Evolutionary conservation across 2,797 vertebrate genomes (phyloP), one percentile per base, ranked within the genome.

Genomic region (Coilia nasus): DNA sequence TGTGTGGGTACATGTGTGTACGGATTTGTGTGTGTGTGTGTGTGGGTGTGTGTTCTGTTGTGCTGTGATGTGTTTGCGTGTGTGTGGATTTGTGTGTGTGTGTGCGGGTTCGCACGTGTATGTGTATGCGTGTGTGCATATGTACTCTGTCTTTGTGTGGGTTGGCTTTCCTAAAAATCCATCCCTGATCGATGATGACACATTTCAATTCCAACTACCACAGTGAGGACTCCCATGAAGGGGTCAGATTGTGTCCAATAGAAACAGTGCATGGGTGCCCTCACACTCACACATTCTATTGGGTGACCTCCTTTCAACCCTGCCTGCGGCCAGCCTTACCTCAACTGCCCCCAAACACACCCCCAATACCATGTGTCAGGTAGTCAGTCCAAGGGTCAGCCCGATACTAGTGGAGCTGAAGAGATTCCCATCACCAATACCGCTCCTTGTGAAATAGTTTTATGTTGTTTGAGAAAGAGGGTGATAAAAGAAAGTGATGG

Each of bases 401-500:
- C 50, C 3, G 50, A 54, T 54, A 3, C 50, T 54, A 54, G 50
- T 54, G 7, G 50, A 7, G 50, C 2, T 54, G 50, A 9, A 75
- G 67, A 41, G 25, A n/a, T 47, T 83, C 12, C 84, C 82, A 17
- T 41, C 31, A 75, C 28, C 67, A 75, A 15, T 17, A 35, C 28
- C 1, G 67, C 28, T 19, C 14, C 67, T 75, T 75, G 67, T 75
- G 12, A 75, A 75, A 41, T 35, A 35, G 28, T 75, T 75, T 75
- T 35, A 71, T 75, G 28, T 75, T 35, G 67, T 35, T 75, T 75
- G 28, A 75, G 67, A 75, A 75, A 84, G 83, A 83, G 85, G n/a
- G 83, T 60, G 50, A 54, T 54, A 54, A 47, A 47, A 47, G 81
- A 62, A 81, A 47, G 78, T n/a, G 85, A 80, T 9, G 19, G 57